Conservation (phyloP, 1,140 invertebrate species). For the Ylistrum balloti region DNA sequence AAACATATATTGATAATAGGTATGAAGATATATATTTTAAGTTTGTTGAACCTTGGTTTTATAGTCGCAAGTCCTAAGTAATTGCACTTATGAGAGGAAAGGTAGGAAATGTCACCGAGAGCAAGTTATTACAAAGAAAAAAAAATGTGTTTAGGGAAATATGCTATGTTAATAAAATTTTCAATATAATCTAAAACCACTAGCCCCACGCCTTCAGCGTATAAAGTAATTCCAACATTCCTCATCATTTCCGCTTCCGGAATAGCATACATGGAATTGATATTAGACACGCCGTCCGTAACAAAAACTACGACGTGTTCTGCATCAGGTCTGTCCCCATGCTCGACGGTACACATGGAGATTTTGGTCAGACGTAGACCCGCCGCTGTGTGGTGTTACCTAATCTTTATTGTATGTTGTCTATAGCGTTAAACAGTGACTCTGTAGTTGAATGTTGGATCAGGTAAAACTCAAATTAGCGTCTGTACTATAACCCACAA, state of each 20-base stretch:
- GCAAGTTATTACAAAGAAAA: too few relatives aligned
- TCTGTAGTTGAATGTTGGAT: conserved; percentile 56
- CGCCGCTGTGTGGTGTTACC: conserved; percentile 69
- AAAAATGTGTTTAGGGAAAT: too few relatives aligned
- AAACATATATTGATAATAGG: too few relatives aligned
- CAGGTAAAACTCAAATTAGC: conserved; percentile 64
- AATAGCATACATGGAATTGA: conserved; percentile 47
- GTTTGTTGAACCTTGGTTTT: too few relatives aligned
- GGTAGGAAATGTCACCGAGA: too few relatives aligned
- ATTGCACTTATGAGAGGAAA: too few relatives aligned
- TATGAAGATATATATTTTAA: too few relatives aligned
- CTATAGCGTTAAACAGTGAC: conserved; percentile 62
- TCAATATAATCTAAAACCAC: too few relatives aligned
- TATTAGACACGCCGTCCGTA: conserved; percentile 70
- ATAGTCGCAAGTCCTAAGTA: too few relatives aligned
- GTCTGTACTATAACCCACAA: conserved; percentile 68
- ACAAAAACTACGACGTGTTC: conserved; percentile 69
- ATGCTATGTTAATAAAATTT: too few relatives aligned
- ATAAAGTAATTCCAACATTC: conserved; percentile 64
- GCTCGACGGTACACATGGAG: conserved; percentile 57
- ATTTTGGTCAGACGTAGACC: conserved; percentile 54
- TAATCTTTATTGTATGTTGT: conserved; percentile 62
- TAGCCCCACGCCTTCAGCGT: conserved; percentile 70
- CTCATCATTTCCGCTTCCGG: conserved; percentile 53
- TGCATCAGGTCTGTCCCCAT: conserved; percentile 68